Percentiles rank a stretch among this genome's conserved stretches.
Evolutionary conservation across 2,888 invertebrate genomes (phyloP).

Genomic region (Amphipyra tragopoginis): DNA sequence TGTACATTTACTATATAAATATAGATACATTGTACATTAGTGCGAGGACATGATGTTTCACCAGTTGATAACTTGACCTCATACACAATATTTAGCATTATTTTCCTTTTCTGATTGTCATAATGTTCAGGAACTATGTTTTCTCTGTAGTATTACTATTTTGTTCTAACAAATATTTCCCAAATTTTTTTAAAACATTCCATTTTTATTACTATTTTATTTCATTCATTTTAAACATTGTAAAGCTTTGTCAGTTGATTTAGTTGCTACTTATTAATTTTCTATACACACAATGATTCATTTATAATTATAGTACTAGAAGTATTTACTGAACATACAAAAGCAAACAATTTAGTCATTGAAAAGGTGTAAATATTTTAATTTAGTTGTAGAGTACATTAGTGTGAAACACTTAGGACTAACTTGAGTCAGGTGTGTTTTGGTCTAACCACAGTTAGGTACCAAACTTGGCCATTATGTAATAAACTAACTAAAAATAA

Average conservation of each 20-base stretch:
- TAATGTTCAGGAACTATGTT: conserved; percentile 32
- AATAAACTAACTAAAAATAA: conserved; percentile 43
- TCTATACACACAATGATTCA: conserved; percentile 10
- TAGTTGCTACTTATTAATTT: conserved; percentile 8
- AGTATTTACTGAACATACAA: background rate
- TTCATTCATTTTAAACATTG: too few relatives aligned
- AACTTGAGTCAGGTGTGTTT: background rate
- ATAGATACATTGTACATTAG: conserved; percentile 16
- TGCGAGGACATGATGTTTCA: conserved; percentile 27
- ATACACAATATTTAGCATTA: conserved; percentile 44
- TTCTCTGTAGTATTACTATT: conserved; percentile 19
- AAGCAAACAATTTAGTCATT: conserved; percentile 10
- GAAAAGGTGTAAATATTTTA: conserved; percentile 1
- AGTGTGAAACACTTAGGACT: too few relatives aligned
- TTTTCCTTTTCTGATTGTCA: conserved; percentile 52
- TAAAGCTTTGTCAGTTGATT: too few relatives aligned
- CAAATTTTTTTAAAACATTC: too few relatives aligned
- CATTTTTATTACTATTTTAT: too few relatives aligned
- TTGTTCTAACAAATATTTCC: background rate
- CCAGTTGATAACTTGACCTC: conserved; percentile 46
- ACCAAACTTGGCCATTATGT: conserved; percentile 24
- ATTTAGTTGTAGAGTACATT: background rate
- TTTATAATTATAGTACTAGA: background rate
- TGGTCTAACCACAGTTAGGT: conserved; percentile 12
- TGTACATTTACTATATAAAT: conserved; percentile 24